A percentile compares a stretch with the other conserved stretches of the same genome.
phyloP scores from a whole-genome alignment of 2,113 vertebrate genomes.

The Chaetura pelagica region DNA sequence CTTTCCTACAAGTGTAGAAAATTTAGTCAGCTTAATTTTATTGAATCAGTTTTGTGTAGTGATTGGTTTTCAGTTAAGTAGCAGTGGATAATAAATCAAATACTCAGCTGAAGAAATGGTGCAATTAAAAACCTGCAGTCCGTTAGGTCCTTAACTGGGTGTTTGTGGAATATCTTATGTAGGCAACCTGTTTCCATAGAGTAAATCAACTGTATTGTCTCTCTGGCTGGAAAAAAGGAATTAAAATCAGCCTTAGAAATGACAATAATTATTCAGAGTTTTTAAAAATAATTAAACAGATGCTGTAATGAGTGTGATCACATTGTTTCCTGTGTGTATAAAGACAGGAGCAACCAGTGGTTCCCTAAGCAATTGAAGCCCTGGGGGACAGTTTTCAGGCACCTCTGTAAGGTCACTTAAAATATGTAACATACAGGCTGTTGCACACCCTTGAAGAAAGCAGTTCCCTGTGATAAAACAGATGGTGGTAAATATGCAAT shows the following conservation, averaged over 20 bases:
- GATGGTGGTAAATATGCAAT: neutral
- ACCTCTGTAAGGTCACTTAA: neutral
- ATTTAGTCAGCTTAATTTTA: neutral
- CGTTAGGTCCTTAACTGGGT: neutral
- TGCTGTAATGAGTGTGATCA: neutral
- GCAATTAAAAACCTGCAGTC: too few relatives aligned
- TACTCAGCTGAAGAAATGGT: neutral
- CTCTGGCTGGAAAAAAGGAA: neutral
- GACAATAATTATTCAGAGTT: neutral
- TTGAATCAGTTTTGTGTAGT: neutral
- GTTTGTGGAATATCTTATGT: neutral
- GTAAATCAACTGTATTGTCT: neutral
- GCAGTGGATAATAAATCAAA: neutral
- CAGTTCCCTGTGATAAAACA: neutral
- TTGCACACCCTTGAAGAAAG: neutral
- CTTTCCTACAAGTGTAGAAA: neutral
- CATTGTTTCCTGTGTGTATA: neutral
- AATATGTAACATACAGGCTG: neutral
- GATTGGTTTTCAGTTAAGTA: neutral
- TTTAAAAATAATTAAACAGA: neutral
- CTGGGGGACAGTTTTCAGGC: neutral
- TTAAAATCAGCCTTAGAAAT: neutral
- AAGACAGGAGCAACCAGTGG: neutral
- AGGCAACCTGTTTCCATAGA: neutral
- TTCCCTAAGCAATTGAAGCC: neutral